These are phyloP conservation scores for Microctonus brassicae DNA, from an alignment of 2,888 invertebrate species.

Conservation along the genomic window DNA sequence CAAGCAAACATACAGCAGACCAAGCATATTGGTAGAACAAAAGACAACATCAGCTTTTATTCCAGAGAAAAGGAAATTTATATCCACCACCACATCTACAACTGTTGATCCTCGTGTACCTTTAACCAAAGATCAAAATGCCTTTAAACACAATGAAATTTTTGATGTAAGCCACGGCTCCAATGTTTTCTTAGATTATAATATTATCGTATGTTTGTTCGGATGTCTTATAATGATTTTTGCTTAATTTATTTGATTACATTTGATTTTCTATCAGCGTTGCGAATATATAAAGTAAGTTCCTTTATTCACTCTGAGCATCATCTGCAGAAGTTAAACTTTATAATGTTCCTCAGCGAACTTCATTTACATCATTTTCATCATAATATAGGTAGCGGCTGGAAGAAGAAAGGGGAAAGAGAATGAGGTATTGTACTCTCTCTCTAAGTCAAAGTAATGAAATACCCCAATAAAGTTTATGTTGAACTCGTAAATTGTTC, in stretches of 20 bases:
- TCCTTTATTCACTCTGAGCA: neutral
- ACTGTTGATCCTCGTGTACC: slow-evolving; percentile 53
- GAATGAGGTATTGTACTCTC: neutral
- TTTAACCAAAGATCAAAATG: slow-evolving; percentile 59
- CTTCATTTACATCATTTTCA: slow-evolving; percentile 30
- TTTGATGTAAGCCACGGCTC: slow-evolving; percentile 47
- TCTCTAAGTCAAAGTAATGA: slow-evolving; percentile 8
- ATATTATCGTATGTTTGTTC: neutral
- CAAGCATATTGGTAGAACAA: slow-evolving; percentile 62
- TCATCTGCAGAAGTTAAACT: slow-evolving; percentile 19
- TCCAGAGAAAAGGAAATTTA: slow-evolving; percentile 50
- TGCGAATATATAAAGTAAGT: neutral
- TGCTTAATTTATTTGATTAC: neutral
- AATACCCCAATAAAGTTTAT: slow-evolving; percentile 9
- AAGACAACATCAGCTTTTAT: slow-evolving; percentile 58
- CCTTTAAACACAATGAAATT: slow-evolving; percentile 58
- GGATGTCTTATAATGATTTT: neutral
- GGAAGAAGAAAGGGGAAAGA: neutral
- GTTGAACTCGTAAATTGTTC: neutral
- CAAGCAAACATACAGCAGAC: slow-evolving; percentile 55
- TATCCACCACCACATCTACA: slow-evolving; percentile 55
- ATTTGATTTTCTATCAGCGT: slow-evolving; percentile 4
- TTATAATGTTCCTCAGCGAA: slow-evolving; percentile 19
- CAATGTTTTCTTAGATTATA: neutral
- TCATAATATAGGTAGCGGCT: neutral